These are phyloP conservation scores for Blastobasis lacticolella DNA, from an alignment of 2,888 invertebrate species.

Conservation along the genomic window DNA sequence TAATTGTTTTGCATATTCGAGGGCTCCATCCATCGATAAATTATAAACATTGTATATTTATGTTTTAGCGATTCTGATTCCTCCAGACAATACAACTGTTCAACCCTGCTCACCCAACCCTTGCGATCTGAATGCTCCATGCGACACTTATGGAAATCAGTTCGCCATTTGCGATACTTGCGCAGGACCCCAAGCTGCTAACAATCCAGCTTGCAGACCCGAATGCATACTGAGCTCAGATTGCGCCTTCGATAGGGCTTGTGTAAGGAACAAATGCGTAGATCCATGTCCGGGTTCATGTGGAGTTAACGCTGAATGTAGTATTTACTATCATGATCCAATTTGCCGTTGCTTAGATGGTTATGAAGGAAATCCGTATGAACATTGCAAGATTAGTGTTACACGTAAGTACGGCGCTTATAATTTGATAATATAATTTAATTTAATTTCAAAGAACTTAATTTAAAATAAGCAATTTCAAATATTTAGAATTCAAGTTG, in stretches of 20 bases:
- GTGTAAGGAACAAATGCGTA: conserved; percentile 81
- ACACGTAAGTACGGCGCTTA: conserved; percentile 54
- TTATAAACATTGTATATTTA: conserved; percentile 3
- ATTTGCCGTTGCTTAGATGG: conserved; percentile 81
- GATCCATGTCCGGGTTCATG: conserved; percentile 88
- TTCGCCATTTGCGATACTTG: conserved; percentile 88
- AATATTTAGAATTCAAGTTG: background rate
- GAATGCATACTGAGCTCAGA: conserved; percentile 88
- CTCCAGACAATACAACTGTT: conserved; percentile 75
- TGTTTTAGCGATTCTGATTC: conserved; percentile 63
- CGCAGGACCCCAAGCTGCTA: conserved; percentile 77
- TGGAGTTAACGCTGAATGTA: conserved; percentile 82
- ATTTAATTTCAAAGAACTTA: conserved; percentile 3
- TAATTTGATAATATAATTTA: background rate
- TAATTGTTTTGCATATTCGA: too few relatives aligned
- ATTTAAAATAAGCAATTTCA: background rate
- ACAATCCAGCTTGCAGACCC: conserved; percentile 84
- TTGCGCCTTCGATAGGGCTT: conserved; percentile 85
- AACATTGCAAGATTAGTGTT: conserved; percentile 78
- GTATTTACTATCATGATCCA: conserved; percentile 81
- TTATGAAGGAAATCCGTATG: conserved; percentile 84
- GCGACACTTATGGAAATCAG: conserved; percentile 81
- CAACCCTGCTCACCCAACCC: conserved; percentile 86
- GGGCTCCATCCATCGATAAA: too few relatives aligned
- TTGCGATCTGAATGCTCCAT: conserved; percentile 79